A percentile compares a stretch with the other conserved stretches of the same genome.
phyloP scores from a whole-genome alignment of 2,888 invertebrate genomes.

The Abrostola tripartita region DNA sequence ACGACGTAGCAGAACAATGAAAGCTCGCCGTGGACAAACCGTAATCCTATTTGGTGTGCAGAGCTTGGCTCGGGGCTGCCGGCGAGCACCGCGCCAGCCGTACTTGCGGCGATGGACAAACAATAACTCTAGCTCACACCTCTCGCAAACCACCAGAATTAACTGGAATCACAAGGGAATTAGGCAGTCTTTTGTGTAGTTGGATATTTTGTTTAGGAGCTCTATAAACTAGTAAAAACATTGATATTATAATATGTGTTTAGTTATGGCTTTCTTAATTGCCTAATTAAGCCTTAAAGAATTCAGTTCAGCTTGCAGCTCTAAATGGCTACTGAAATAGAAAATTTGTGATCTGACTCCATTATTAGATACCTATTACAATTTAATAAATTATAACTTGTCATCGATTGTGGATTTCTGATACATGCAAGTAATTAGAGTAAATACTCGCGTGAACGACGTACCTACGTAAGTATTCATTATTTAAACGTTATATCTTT shows the following conservation, averaged over 20 bases:
- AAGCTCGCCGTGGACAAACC: slow-evolving; percentile 67
- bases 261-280: not conserved
- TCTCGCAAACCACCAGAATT: slow-evolving; percentile 52
- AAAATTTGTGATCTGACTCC: too few species aligned
- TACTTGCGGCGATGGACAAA: slow-evolving; percentile 59
- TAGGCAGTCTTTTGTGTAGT: slow-evolving; percentile 32
- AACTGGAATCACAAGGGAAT: slow-evolving; percentile 55
- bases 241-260: slow-evolving; percentile 14
- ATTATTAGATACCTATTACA: too few species aligned
- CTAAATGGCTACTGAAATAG: too few species aligned
- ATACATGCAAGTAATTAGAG: too few species aligned
- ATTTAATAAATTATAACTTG: too few species aligned
- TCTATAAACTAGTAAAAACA: slow-evolving; percentile 22
- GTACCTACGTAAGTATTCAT: too few species aligned
- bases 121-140: slow-evolving; percentile 68
- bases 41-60: slow-evolving; percentile 72
- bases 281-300: too few species aligned
- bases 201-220: slow-evolving; percentile 35
- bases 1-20: slow-evolving; percentile 66
- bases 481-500: slow-evolving; percentile 17
- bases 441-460: too few species aligned
- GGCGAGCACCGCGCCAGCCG: slow-evolving; percentile 12
- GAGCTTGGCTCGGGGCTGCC: slow-evolving; percentile 41
- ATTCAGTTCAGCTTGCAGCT: too few species aligned
- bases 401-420: too few species aligned